phyloP scores from a whole-genome alignment of 2,113 vertebrate genomes.

The Montifringilla adamsi region DNA sequence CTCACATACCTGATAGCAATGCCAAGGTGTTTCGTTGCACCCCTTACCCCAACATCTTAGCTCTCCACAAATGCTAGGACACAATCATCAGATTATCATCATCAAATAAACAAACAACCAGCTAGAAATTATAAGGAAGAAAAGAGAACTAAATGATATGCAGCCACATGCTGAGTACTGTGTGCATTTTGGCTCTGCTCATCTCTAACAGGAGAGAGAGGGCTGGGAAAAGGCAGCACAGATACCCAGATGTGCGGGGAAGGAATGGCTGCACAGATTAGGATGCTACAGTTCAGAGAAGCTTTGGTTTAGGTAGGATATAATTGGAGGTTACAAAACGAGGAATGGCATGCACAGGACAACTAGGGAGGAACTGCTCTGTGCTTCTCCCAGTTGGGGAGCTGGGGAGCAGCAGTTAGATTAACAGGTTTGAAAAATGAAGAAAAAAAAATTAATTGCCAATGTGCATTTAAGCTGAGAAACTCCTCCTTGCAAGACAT shows the following conservation, averaged over 20 bases:
- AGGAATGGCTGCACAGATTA: background rate
- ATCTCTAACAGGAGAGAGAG: background rate
- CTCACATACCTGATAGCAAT: accelerated
- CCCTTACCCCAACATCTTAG: background rate
- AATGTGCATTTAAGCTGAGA: background rate
- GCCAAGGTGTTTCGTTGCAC: background rate
- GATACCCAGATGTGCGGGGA: background rate
- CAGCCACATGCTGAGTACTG: background rate
- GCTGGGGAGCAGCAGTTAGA: accelerated
- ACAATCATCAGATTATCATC: background rate
- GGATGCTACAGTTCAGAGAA: background rate
- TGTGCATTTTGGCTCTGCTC: background rate
- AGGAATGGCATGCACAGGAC: background rate
- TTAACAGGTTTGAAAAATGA: background rate
- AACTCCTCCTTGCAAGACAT: background rate
- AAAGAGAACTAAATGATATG: background rate
- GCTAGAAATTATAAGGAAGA: background rate
- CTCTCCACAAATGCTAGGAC: background rate
- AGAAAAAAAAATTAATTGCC: background rate
- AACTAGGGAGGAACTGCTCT: background rate
- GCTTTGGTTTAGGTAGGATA: background rate
- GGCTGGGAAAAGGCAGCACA: background rate
- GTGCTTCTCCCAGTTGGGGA: background rate
- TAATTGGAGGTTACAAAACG: background rate
- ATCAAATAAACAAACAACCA: background rate